A percentile compares a stretch with the other conserved stretches of the same genome.
Conservation (phyloP, 2,797 vertebrate species). For the Platalea minor region DNA sequence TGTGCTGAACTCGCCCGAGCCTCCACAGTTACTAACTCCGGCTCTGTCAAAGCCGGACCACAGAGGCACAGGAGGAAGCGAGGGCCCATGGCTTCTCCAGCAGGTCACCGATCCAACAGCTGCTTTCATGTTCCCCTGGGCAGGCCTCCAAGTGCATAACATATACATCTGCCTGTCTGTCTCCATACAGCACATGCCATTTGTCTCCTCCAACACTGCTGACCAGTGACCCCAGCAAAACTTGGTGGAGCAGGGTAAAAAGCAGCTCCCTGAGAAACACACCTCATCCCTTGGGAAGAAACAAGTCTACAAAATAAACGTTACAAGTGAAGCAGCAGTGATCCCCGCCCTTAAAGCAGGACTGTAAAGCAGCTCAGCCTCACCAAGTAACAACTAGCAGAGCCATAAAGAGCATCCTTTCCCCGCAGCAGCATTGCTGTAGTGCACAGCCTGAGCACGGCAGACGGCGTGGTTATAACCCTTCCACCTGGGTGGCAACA, state of each 20-base stretch:
- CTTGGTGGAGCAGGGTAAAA: background rate
- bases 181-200: background rate
- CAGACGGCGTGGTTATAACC: background rate
- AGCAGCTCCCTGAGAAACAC: background rate
- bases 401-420: background rate
- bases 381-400: background rate
- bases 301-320: background rate
- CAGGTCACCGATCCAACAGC: background rate
- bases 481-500: background rate
- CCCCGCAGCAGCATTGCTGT: background rate
- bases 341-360: background rate
- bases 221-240: background rate
- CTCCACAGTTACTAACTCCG: background rate
- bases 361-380: background rate
- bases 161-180: background rate
- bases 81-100: background rate
- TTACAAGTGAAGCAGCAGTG: background rate
- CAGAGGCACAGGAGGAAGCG: background rate
- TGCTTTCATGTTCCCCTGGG: constrained; percentile 44
- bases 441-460: background rate
- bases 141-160: background rate
- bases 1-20: background rate
- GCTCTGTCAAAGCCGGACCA: background rate
- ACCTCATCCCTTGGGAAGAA: background rate
- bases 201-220: background rate